phyloP scores from a whole-genome alignment of 2,888 invertebrate species.

The Scaptomyza flava region DNA sequence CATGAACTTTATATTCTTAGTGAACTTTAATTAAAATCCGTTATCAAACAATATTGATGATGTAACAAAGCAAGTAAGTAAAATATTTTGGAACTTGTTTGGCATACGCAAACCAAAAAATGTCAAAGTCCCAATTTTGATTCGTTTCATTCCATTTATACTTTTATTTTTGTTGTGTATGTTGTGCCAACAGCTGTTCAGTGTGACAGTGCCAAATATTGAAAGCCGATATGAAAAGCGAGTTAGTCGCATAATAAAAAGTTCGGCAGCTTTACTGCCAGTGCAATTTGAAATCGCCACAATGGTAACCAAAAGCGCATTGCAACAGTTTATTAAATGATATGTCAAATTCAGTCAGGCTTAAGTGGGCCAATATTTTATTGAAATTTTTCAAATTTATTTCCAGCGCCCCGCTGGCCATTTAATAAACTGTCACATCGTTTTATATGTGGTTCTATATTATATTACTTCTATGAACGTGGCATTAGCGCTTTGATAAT shows the following conservation, averaged over 20 bases:
- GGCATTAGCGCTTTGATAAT: slow-evolving; percentile 65
- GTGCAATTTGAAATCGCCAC: slow-evolving; percentile 17
- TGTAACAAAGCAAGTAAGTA: slow-evolving; percentile 19
- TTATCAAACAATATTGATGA: slow-evolving; percentile 1
- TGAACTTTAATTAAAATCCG: too few species aligned
- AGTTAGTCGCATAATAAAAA: slow-evolving; percentile 35
- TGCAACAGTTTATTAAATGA: slow-evolving; percentile 57
- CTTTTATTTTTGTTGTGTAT: slow-evolving; percentile 3
- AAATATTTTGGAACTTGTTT: slow-evolving; percentile 30
- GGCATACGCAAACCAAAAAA: slow-evolving; percentile 24
- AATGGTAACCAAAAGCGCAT: slow-evolving; percentile 46
- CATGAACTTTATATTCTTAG: too few species aligned
- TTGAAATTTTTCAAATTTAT: slow-evolving; percentile 47
- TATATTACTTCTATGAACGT: neutral
- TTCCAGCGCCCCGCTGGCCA: slow-evolving; percentile 44
- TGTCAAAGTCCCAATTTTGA: slow-evolving; percentile 29
- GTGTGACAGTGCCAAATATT: slow-evolving; percentile 27
- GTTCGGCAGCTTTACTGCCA: slow-evolving; percentile 10
- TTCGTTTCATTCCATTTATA: neutral
- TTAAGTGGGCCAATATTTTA: slow-evolving; percentile 36
- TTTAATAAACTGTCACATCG: slow-evolving; percentile 59
- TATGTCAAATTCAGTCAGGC: slow-evolving; percentile 13
- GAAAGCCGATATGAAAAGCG: slow-evolving; percentile 49
- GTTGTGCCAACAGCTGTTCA: slow-evolving; percentile 8
- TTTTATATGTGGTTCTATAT: neutral